phyloP scores from a whole-genome alignment of 2,797 vertebrate genomes.

The Prunella strophiata region DNA sequence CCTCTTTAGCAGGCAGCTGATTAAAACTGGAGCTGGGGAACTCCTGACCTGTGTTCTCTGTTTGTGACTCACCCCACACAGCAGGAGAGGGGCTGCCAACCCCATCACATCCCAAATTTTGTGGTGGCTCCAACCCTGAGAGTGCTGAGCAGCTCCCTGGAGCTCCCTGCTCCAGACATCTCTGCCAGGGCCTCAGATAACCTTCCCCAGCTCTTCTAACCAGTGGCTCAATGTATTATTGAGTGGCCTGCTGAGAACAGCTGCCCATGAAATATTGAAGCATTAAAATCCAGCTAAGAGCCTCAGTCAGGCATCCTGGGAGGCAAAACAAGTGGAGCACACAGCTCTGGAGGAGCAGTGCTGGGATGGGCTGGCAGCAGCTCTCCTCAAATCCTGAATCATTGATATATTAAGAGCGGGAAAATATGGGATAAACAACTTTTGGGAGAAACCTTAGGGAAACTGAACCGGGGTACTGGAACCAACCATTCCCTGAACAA shows the following conservation, averaged over 20 bases:
- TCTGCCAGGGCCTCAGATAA: constrained; percentile 36
- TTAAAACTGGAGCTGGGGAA: neutral
- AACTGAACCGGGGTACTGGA: too few relatives aligned
- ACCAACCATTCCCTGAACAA: too few relatives aligned
- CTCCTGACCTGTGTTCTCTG: neutral
- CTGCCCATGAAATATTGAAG: constrained; percentile 75
- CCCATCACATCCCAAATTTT: neutral
- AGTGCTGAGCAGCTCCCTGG: neutral
- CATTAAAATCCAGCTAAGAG: constrained; percentile 59
- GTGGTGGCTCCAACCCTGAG: neutral
- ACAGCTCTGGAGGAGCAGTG: neutral
- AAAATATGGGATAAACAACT: too few relatives aligned
- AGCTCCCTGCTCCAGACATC: neutral
- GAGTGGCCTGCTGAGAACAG: constrained; percentile 61
- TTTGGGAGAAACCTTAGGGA: too few relatives aligned
- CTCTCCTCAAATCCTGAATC: constrained; percentile 20
- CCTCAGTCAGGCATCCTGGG: constrained; percentile 19
- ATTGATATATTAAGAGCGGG: too few relatives aligned
- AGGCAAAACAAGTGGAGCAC: constrained; percentile 35
- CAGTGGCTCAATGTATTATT: constrained; percentile 67
- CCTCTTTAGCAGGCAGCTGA: neutral
- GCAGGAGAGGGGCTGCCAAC: neutral
- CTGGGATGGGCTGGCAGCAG: neutral
- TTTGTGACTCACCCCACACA: neutral
- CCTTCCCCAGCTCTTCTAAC: constrained; percentile 37